Evolutionary conservation across 2,797 vertebrate genomes (phyloP), one percentile per base, ranked within the genome.

Genomic region (Coregonus suidteri): DNA sequence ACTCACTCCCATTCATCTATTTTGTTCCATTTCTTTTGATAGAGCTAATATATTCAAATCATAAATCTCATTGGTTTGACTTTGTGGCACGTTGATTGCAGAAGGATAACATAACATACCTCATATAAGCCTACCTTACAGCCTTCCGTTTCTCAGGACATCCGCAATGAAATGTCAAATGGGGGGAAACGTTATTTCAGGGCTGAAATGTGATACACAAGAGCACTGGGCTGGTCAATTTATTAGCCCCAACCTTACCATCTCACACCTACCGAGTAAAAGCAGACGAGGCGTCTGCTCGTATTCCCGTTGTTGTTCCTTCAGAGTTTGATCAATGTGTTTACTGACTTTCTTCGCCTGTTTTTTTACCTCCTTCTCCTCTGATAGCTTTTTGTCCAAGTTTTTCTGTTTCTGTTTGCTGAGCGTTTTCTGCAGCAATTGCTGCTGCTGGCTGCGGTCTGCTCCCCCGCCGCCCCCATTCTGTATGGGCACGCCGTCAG

Each of bases 261-360:
- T 47, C 41, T 25, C 15, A 75, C 68, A 89, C 93, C 81, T 93
- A 95, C 95, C 95, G 66, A 95, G 87, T 73, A 95, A 91, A 54
- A 95, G 93, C 77, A 95, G 92, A 77, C 94, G 90, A 86, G 94
- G 94, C 4, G 94, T 94, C 81, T 90, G 92, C 85, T 93, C 93
- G 88, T 94, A 93, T 79, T 94, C 93, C 53, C 92, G 87, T 78
- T 92, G 92, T 84, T 94, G 93, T 82, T 92, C 91, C 79, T 93
- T 94, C 5, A 95, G 92, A 81, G 86, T 86, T 75, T 90, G 87
- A 90, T 95, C 94, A 80, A 95, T 94, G 83, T 80, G 87, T 82
- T 91, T 91, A 90, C 94, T 95, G 75, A 94, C 91, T 88, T 89
- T 93, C 81, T 87, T 88, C 56, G 94, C 94, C 83, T 94, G 92